Base-by-base conservation (phyloP, 2,888 invertebrate species). In the Escarpia spicata region DNA sequence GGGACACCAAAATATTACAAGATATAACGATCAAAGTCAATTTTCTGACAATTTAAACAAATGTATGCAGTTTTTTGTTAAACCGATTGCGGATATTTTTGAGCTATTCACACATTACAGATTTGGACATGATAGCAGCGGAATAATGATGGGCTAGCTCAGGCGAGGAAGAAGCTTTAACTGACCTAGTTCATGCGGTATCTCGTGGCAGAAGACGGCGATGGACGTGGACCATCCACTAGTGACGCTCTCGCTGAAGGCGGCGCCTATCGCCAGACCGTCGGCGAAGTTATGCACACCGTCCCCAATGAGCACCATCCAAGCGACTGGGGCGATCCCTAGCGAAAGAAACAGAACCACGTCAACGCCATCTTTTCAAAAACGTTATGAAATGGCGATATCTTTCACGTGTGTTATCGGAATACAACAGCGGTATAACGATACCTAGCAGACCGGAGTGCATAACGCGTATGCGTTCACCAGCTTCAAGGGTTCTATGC, bases 241-340 rank as follows among this genome's bases (percentile, higher is more conserved):
- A 0, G 98, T 98, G 93, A 98, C 97, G 95, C 98, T 98, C n/a
- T 98, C 98, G 6, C 98, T 98, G 96, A 98, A 98, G 0, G 98
- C 98, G 26, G 98, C 98, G 95, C 96, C 98, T 94, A 98, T 98
- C 52, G 98, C 98, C 97, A 99, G 98, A 45, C 99, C 99, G 96
- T 99, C 99, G 0, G 98, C 98, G 96, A 99, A 98, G 97, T 99
- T 99, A 96, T 99, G 99, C 91, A 99, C 97, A 0, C 99, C 99
- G 96, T 99, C 99, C 0, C 99, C 99, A 98, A 99, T 98, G 94
- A 99, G 98, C 93, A 99, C 98, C 98, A 99, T 99, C 98, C 98
- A 98, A 0, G 98, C 99, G 0, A 99, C 98, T 8, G 98, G 98
- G 10, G 98, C 75, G 75, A 75, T 19, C 26, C 26, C 75, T 75